These are phyloP conservation scores for Willisornis vidua DNA, from an alignment of 2,113 vertebrate genomes.

Conservation along the genomic window DNA sequence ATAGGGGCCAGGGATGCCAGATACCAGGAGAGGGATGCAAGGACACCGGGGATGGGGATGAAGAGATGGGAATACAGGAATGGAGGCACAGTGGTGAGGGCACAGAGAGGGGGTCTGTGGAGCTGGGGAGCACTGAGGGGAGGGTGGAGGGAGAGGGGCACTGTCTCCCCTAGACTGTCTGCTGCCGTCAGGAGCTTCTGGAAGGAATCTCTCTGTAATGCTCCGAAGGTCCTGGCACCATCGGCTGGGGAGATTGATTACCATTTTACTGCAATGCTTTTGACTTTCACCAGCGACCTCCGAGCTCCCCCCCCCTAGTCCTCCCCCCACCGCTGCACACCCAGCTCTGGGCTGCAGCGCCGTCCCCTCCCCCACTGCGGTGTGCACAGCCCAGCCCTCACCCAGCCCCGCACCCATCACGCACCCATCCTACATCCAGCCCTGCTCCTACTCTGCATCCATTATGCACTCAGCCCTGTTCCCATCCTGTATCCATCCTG, in stretches of 20 bases:
- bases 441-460: no score
- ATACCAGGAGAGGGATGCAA: no score
- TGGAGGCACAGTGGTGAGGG: neutral
- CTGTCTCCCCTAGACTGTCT: neutral
- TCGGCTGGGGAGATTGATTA: slow-evolving; percentile 72
- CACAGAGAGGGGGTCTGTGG: neutral
- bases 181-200: neutral
- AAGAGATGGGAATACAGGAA: neutral
- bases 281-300: slow-evolving; percentile 74
- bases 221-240: slow-evolving; percentile 37
- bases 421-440: neutral
- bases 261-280: slow-evolving; percentile 69
- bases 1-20: no score
- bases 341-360: neutral
- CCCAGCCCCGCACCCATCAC: neutral
- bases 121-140: neutral
- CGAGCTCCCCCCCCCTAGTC: neutral
- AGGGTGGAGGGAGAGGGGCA: neutral
- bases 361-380: neutral
- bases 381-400: no score
- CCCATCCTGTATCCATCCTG: neutral
- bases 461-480: neutral
- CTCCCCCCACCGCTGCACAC: neutral
- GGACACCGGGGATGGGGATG: neutral
- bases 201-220: slow-evolving; percentile 26